Percentiles rank a stretch among this genome's conserved stretches.
Evolutionary conservation across 2,113 vertebrate genomes (phyloP).

Genomic region (Sorex fumeus): DNA sequence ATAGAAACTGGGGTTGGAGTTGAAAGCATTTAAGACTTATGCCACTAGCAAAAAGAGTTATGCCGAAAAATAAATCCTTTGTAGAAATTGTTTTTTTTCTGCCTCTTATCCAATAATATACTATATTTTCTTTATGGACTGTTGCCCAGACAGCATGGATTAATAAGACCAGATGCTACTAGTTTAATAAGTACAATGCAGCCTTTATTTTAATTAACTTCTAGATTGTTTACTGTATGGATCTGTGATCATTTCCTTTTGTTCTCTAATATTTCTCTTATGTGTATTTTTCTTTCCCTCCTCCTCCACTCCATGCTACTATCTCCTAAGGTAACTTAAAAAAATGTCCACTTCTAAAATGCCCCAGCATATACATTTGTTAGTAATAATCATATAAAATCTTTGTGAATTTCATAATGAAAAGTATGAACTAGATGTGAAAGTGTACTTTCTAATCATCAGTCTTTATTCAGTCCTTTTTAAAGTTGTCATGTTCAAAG

Average conservation of each 20-base stretch:
- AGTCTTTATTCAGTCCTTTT: not conserved
- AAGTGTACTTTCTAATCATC: slow-evolving; percentile 30
- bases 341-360: not conserved
- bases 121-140: not conserved
- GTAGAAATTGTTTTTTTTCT: slow-evolving; percentile 24
- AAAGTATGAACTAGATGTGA: not conserved
- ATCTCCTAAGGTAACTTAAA: not conserved
- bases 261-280: not conserved
- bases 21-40: slow-evolving; percentile 62
- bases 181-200: not conserved
- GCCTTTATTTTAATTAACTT: not conserved
- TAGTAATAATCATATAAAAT: not conserved
- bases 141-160: not conserved
- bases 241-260: slow-evolving; percentile 20
- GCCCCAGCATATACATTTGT: not conserved
- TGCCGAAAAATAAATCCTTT: slow-evolving; percentile 33
- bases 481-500: too few relatives aligned
- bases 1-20: slow-evolving; percentile 63
- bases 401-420: not conserved
- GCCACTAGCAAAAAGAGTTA: slow-evolving; percentile 41
- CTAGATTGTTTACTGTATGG: not conserved
- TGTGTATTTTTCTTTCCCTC: not conserved
- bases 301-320: accelerated
- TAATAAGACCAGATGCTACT: not conserved
- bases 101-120: not conserved